Conservation (phyloP, 1,140 invertebrate genomes). For the Zaprionus inermis region DNA sequence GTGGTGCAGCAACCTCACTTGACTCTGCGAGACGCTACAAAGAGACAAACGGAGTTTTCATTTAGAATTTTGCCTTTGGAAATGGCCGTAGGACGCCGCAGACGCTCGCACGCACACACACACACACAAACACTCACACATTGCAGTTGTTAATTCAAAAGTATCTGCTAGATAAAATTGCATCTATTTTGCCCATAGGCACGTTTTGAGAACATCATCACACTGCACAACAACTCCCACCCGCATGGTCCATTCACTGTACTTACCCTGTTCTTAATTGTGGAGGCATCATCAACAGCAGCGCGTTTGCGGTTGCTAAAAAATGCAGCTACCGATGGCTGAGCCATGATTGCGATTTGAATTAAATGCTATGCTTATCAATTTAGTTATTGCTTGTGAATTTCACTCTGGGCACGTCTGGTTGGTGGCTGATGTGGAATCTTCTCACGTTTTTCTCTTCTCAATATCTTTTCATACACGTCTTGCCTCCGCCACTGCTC, state of each 20-base stretch:
- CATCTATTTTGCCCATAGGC: slow-evolving; percentile 2
- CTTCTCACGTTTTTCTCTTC: slow-evolving; percentile 27
- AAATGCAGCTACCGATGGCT: slow-evolving; percentile 88
- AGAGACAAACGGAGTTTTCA: neutral
- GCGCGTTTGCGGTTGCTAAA: slow-evolving; percentile 89
- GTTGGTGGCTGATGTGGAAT: slow-evolving; percentile 6
- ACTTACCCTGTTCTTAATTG: slow-evolving; percentile 86
- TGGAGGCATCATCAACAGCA: slow-evolving; percentile 87
- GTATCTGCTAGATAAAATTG: slow-evolving; percentile 33
- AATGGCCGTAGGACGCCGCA: slow-evolving; percentile 51
- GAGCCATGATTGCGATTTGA: slow-evolving; percentile 86
- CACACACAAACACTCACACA: slow-evolving; percentile 5
- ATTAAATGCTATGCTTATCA: slow-evolving; percentile 34
- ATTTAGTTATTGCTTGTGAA: slow-evolving; percentile 36
- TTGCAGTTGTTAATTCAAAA: slow-evolving; percentile 29
- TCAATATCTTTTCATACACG: slow-evolving; percentile 42
- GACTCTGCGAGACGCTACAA: slow-evolving; percentile 66
- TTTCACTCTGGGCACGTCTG: slow-evolving; percentile 63
- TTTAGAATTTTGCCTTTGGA: slow-evolving; percentile 14
- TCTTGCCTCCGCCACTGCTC: slow-evolving; percentile 65
- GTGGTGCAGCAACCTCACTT: slow-evolving; percentile 36
- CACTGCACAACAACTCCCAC: neutral
- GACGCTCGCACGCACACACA: slow-evolving; percentile 18
- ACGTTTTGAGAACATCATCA: slow-evolving; percentile 29
- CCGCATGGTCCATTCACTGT: slow-evolving; percentile 63